Evolutionary conservation across 2,888 invertebrate genomes (phyloP).

Genomic region (Lagria hirta): DNA sequence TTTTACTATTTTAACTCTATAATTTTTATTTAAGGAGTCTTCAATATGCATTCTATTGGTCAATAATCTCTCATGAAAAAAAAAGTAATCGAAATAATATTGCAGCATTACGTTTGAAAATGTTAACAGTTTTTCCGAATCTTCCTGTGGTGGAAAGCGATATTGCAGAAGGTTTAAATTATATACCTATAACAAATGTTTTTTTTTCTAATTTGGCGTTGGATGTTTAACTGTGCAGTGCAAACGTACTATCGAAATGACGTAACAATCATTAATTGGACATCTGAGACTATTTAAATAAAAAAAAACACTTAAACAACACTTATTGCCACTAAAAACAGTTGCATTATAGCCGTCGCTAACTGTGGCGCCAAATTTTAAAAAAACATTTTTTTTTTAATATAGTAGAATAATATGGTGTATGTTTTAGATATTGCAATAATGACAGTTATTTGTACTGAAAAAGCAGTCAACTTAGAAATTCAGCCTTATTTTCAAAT

Average conservation of each 20-base stretch:
- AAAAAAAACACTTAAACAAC: no score
- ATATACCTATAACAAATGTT: no score
- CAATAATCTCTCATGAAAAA: slow-evolving; percentile 3
- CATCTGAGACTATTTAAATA: no score
- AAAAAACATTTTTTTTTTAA: background rate
- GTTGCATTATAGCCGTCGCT: no score
- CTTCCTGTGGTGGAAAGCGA: slow-evolving; percentile 4
- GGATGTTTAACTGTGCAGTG: no score
- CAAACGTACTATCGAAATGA: no score
- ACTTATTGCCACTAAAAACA: no score
- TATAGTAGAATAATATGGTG: background rate
- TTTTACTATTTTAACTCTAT: no score
- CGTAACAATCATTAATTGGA: no score
- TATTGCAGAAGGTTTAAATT: slow-evolving; percentile 11
- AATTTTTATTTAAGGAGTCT: slow-evolving; percentile 15
- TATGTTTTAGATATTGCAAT: slow-evolving; percentile 1
- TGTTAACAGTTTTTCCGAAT: slow-evolving; percentile 6
- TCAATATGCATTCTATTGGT: slow-evolving; percentile 14
- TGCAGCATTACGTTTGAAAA: slow-evolving; percentile 10
- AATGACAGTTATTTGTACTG: background rate
- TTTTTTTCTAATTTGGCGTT: no score
- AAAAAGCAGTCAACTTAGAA: slow-evolving; percentile 6
- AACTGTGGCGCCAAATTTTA: no score
- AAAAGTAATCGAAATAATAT: slow-evolving; percentile 10
- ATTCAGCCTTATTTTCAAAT: background rate